Evolutionary conservation across 1,140 invertebrate genomes (phyloP), one percentile per base, ranked within the genome.

Genomic region (Catajapyx aquilonaris): DNA sequence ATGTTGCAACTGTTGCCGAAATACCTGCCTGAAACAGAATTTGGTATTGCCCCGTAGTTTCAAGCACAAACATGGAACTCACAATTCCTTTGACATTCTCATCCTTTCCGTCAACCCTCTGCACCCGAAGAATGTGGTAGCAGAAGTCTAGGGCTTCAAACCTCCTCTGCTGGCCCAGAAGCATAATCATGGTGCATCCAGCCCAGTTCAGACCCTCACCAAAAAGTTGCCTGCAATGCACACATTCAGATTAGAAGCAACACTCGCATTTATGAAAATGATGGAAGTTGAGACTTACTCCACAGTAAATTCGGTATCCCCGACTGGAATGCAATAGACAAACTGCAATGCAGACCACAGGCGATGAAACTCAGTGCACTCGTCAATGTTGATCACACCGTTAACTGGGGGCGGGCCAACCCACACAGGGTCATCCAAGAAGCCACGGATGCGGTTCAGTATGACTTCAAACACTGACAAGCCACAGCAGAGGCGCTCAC

Each of bases 121-220:
- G 93, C 1, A 98, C 88, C 46, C 87, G 62, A 18, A 97, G 67
- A 50, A 99, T 87, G 54, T 99, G 94, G 62, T 98, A 98, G 59
- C 88, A 94, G 62, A 98, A 97, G 61, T 99, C 95, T 19, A 98
- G 68, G 9, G 91, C 88, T 55, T 99, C 94, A 61, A 99, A 99
- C 37, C 93, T 63, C 41, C 87, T 62, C 61, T 98, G 90, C 54
- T 99, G 94, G 0, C 85, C 85, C 30, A 99, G 62, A 15, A 99
- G 62, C n/a, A 88, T 77, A 39, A 99, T 90, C 66, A 99, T 87
- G n/a, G 87, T 78, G 59, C 91, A 96, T 0, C 91, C 94, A 20
- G 93, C 93, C 94, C 94, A 99, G 59, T 98, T 90, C 1, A 98
- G 64, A 10, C 94, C 93, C 63, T 99, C 95, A 11, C 95, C 95